Evolutionary conservation across 1,140 invertebrate species (phyloP).

Genomic region (Drosophila nikananu): DNA sequence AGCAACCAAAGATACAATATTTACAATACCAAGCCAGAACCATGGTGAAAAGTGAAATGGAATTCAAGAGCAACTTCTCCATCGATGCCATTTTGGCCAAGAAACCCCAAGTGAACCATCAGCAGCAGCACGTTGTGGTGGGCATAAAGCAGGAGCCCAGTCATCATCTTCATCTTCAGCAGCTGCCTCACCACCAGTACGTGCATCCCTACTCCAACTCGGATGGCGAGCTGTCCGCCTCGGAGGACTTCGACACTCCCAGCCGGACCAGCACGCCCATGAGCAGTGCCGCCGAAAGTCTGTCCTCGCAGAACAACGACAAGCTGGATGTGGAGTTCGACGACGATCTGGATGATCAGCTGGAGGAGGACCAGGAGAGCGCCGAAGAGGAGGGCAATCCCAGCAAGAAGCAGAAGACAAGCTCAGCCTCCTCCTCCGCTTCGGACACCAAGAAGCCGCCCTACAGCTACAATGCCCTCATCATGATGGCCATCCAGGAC

Average conservation of each 20-base stretch:
- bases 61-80: conserved; percentile 88
- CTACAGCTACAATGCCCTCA: conserved; percentile 99
- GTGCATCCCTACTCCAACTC: conserved; percentile 80
- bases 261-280: conserved; percentile 80
- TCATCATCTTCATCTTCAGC: conserved; percentile 38
- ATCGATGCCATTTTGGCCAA: conserved; percentile 89
- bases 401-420: conserved; percentile 78
- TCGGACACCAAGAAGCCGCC: conserved; percentile 94
- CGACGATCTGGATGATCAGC: conserved; percentile 66
- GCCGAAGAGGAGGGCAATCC: conserved; percentile 64
- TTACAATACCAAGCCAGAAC: background rate
- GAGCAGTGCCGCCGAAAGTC: conserved; percentile 76
- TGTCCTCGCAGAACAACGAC: conserved; percentile 69
- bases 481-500: conserved; percentile 99
- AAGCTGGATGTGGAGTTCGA: conserved; percentile 77
- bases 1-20: conserved; percentile 22
- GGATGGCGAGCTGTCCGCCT: conserved; percentile 73
- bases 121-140: conserved; percentile 21
- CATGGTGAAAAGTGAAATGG: conserved; percentile 84
- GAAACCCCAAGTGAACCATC: conserved; percentile 51
- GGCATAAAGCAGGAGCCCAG: conserved; percentile 60
- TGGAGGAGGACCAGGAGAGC: conserved; percentile 66
- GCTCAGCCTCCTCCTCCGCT: conserved; percentile 29
- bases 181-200: conserved; percentile 36
- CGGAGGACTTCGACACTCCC: conserved; percentile 78